These are phyloP conservation scores for Siniperca scherzeri DNA, from an alignment of 2,797 vertebrate genomes.

Conservation along the genomic window DNA sequence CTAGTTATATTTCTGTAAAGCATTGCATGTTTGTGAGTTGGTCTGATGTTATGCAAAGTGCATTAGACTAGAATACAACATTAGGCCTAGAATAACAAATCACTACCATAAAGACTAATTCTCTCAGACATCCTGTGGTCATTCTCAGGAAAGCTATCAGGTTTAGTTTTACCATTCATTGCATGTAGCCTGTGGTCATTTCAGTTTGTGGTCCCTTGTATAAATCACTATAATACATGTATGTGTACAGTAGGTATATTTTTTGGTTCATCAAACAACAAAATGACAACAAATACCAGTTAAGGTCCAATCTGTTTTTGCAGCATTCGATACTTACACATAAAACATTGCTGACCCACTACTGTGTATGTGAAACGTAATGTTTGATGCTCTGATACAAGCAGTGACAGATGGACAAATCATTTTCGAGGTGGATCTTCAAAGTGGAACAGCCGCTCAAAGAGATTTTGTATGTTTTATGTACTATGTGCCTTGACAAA, in stretches of 20 bases:
- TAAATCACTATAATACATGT: slow-evolving; percentile 46
- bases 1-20: slow-evolving; percentile 28
- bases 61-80: slow-evolving; percentile 58
- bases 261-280: slow-evolving; percentile 50
- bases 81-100: slow-evolving; percentile 71
- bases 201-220: slow-evolving; percentile 29
- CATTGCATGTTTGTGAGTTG: slow-evolving; percentile 22
- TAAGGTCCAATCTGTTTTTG: slow-evolving; percentile 22
- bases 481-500: slow-evolving; percentile 1
- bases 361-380: slow-evolving; percentile 17
- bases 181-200: slow-evolving; percentile 56
- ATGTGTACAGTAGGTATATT: slow-evolving; percentile 24
- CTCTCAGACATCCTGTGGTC: slow-evolving; percentile 68
- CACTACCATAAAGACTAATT: slow-evolving; percentile 71
- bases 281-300: slow-evolving; percentile 37
- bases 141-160: slow-evolving; percentile 72
- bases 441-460: slow-evolving; percentile 41
- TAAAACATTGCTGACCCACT: slow-evolving; percentile 7
- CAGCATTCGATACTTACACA: slow-evolving; percentile 17
- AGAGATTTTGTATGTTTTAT: slow-evolving; percentile 45
- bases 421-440: slow-evolving; percentile 30
- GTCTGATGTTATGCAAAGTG: slow-evolving; percentile 58
- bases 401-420: slow-evolving; percentile 50
- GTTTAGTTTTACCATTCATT: slow-evolving; percentile 67
- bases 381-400: slow-evolving; percentile 43